A percentile compares a stretch with the other conserved stretches of the same genome.
Conservation (phyloP, 1,140 invertebrate species). For the Pachypeltis micranthus region DNA sequence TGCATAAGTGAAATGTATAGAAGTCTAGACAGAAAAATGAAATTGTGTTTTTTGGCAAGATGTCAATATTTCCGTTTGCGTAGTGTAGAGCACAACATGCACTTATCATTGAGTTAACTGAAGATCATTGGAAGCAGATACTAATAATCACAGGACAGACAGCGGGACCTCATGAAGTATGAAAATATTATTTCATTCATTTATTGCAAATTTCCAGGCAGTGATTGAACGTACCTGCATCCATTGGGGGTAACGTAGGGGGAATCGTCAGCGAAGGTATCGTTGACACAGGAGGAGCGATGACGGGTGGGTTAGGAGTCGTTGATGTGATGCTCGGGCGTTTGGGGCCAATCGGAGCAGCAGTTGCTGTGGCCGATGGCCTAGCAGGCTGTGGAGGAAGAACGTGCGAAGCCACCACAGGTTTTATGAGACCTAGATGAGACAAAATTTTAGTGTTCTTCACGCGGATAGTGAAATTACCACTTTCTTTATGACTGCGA, state of each 20-base stretch:
- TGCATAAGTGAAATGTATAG: no score
- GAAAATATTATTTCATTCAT: not conserved
- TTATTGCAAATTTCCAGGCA: conserved; percentile 13
- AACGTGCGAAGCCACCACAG: conserved; percentile 36
- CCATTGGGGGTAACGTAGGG: conserved; percentile 21
- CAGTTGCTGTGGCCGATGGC: conserved; percentile 36
- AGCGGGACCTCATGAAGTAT: no score
- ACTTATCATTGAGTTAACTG: no score
- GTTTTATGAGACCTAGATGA: conserved; percentile 15
- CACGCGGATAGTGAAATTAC: no score
- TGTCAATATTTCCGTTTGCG: no score
- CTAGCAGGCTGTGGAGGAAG: conserved; percentile 39
- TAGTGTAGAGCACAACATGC: no score
- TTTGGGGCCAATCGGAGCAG: conserved; percentile 30
- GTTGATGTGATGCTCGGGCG: conserved; percentile 14
- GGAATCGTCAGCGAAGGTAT: conserved; percentile 14
- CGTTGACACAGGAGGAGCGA: conserved; percentile 2
- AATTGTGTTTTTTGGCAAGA: no score
- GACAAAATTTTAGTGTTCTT: no score
- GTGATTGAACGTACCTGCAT: conserved; percentile 2
- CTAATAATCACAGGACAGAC: no score
- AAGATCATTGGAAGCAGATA: no score
- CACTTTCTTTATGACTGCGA: no score
- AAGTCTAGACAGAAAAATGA: no score
- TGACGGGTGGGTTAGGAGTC: conserved; percentile 14